Conservation (phyloP, 2,888 invertebrate genomes). For the Perithous albicinctus region DNA sequence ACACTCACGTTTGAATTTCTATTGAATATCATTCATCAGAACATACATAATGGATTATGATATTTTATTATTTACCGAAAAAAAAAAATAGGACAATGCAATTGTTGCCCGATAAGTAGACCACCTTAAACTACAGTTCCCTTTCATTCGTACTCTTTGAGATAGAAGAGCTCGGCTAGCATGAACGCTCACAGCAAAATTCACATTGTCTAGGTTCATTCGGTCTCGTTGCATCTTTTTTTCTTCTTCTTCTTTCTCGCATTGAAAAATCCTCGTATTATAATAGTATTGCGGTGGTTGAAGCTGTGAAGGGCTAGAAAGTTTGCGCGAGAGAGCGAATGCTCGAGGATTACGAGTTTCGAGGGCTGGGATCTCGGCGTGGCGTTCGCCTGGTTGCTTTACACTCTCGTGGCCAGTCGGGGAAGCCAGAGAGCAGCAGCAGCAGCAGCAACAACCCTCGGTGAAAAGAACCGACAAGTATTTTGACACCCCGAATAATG, state of each 20-base stretch:
- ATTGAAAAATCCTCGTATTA: slow-evolving; percentile 39
- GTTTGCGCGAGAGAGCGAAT: slow-evolving; percentile 55
- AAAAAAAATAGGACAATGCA: slow-evolving; percentile 74
- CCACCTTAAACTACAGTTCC: slow-evolving; percentile 56
- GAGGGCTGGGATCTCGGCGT: slow-evolving; percentile 41
- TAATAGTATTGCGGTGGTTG: slow-evolving; percentile 55
- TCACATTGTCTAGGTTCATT: slow-evolving; percentile 64
- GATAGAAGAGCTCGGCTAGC: slow-evolving; percentile 42
- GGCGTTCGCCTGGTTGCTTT: slow-evolving; percentile 46
- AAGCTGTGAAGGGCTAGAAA: slow-evolving; percentile 44
- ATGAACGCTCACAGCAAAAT: slow-evolving; percentile 67
- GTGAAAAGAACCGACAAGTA: slow-evolving; percentile 76
- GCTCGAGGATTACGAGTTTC: slow-evolving; percentile 62
- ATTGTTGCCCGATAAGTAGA: slow-evolving; percentile 70
- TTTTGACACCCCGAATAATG: slow-evolving; percentile 84
- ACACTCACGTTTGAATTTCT: not conserved
- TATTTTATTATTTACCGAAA: not conserved
- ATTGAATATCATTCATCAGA: not conserved
- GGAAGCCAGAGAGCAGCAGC: slow-evolving; percentile 56
- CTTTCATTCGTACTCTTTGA: slow-evolving; percentile 79
- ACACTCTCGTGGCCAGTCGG: slow-evolving; percentile 63
- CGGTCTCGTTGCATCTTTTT: slow-evolving; percentile 70
- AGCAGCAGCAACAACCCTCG: slow-evolving; percentile 38
- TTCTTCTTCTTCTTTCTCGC: slow-evolving; percentile 68
- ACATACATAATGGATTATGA: not conserved